A percentile compares a stretch with the other conserved stretches of the same genome.
phyloP scores from a whole-genome alignment of 2,113 vertebrate genomes.

The Malurus melanocephalus region DNA sequence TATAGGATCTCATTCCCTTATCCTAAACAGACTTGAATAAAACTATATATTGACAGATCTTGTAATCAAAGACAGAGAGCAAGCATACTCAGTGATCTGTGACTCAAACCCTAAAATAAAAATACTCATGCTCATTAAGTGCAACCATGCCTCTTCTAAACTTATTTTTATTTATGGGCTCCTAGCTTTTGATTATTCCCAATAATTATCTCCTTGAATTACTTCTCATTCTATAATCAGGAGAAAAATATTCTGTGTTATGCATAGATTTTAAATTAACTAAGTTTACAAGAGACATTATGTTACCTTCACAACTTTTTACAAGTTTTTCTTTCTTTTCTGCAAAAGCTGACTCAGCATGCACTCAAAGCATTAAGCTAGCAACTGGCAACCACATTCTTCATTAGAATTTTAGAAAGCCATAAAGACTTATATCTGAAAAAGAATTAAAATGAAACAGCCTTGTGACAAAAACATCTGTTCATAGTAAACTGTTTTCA shows the following conservation, averaged over 20 bases:
- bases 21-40: not conserved
- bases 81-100: not conserved
- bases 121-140: not conserved
- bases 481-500: not conserved
- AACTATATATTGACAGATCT: not conserved
- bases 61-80: not conserved
- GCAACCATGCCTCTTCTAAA: not conserved
- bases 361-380: not conserved
- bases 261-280: not conserved
- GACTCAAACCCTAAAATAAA: not conserved
- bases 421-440: not conserved
- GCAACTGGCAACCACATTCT: not conserved
- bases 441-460: not conserved
- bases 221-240: not conserved
- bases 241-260: not conserved
- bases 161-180: not conserved
- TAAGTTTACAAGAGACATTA: not conserved
- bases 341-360: not conserved
- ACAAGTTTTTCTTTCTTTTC: not conserved
- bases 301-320: not conserved
- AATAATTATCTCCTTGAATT: not conserved
- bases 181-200: not conserved
- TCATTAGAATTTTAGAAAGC: not conserved
- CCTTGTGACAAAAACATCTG: not conserved
- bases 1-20: not conserved